Evolutionary conservation across 2,113 vertebrate genomes (phyloP).

Genomic region (Panurus biarmicus): DNA sequence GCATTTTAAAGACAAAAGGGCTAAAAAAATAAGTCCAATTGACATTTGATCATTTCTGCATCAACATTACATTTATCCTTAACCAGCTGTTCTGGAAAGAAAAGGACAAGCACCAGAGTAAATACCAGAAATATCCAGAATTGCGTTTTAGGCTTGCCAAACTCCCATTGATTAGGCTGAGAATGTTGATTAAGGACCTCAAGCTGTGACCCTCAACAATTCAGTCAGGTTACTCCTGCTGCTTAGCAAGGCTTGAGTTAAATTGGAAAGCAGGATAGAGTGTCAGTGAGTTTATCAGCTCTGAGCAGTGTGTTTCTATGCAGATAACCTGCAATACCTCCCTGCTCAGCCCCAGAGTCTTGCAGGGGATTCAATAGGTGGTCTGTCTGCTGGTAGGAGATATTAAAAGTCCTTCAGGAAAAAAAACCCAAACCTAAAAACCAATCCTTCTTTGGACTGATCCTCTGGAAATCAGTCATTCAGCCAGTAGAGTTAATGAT

Average conservation of each 20-base stretch:
- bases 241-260: not conserved
- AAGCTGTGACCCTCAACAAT: constrained; percentile 26
- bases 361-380: not conserved
- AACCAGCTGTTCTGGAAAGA: not conserved
- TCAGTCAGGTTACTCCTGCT: not conserved
- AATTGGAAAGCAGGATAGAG: constrained; percentile 13
- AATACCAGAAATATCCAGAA: not conserved
- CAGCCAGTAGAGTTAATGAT: not conserved
- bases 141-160: not conserved
- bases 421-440: not conserved
- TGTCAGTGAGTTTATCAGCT: constrained; percentile 22
- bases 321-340: constrained; percentile 39
- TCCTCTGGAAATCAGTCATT: not conserved
- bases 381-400: not conserved
- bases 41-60: not conserved
- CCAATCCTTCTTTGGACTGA: not conserved
- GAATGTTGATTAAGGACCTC: constrained; percentile 46
- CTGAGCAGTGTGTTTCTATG: constrained; percentile 1
- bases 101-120: not conserved
- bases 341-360: not conserved
- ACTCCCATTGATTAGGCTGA: not conserved
- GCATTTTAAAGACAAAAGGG: not conserved
- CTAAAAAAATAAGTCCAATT: not conserved
- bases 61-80: not conserved
- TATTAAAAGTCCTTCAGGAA: not conserved